These are phyloP conservation scores for Sinopyrophorus schimmeli DNA, from an alignment of 2,888 invertebrate genomes.

Conservation along the genomic window DNA sequence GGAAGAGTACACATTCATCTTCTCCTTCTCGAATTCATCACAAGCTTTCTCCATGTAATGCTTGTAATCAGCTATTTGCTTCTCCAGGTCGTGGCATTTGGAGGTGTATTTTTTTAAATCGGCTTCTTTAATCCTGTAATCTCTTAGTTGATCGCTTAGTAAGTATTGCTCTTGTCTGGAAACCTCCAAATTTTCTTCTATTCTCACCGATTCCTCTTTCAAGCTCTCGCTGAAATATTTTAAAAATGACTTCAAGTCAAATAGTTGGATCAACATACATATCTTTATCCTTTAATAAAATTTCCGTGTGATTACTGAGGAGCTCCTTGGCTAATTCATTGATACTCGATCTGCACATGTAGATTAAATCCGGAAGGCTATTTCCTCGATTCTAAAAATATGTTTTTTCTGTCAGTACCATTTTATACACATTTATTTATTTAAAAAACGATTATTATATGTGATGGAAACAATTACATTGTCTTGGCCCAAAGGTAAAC, in stretches of 20 bases:
- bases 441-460: too few species aligned
- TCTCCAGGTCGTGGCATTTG: constrained; percentile 3
- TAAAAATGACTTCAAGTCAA: neutral
- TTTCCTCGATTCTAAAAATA: constrained; percentile 39
- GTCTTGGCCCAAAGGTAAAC: too few species aligned
- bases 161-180: constrained; percentile 36
- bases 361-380: constrained; percentile 42
- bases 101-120: constrained; percentile 12
- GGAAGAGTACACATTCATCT: constrained; percentile 1
- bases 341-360: constrained; percentile 41
- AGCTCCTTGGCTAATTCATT: constrained; percentile 43
- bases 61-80: constrained; percentile 4
- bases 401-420: constrained; percentile 1
- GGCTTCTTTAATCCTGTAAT: neutral
- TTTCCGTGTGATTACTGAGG: constrained; percentile 33
- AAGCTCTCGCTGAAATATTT: constrained; percentile 34
- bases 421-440: too few species aligned
- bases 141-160: constrained; percentile 35
- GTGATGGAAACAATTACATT: too few species aligned
- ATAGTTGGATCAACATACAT: constrained; percentile 36
- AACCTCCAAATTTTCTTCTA: constrained; percentile 40
- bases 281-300: constrained; percentile 39
- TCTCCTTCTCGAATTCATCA: constrained; percentile 17
- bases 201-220: constrained; percentile 36
- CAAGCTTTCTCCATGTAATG: constrained; percentile 1